Evolutionary conservation across 2,113 vertebrate species (phyloP), one percentile per base, ranked within the genome.

Genomic region (Pogonocichla stellata): DNA sequence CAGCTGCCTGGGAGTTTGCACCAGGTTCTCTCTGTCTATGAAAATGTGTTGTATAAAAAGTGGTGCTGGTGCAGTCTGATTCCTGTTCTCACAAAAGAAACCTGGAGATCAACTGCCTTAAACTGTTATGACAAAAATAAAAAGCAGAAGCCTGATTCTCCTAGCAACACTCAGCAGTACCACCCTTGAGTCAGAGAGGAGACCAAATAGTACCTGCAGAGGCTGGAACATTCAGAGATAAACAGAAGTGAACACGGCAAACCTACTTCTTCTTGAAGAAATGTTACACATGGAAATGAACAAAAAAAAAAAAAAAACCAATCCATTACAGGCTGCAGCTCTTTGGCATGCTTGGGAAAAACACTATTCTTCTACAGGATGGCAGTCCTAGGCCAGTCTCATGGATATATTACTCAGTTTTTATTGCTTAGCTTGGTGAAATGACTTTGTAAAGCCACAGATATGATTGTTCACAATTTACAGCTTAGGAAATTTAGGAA

Each of bases 261-360:
- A 57, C 23, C 42, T 80, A 33, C 17, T 77, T 70, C 36, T 57
- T 54, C 69, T 75, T 38, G 26, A 67, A 53, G 28, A 77, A 67
- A n/a, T 24, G 12, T 25, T 70, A 47, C 14, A 38, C 0, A 0
- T 0, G 0, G 50, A 86, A 88, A 71, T 29, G 5, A 90, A 50
- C 2, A 15, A 72, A 87, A 13, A 31, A 62, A 67, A 1, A 12
- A 42, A 42, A 43, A 18, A 43, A 43, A 43, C 14, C 14, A 40
- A 20, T 40, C 38, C 38, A 40, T 40, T 40, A 40, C 38, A 40
- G 38, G 38, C 38, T 40, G 38, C 12, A 40, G 1, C 54, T 86
- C 12, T 65, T 80, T 45, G 42, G 19, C 2, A 1, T 54, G 12
- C 75, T 61, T 74, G 40, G 24, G 71, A 28, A 80, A 77, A 80